phyloP scores from a whole-genome alignment of 1,140 invertebrate genomes.

The Eulimnadia texana region DNA sequence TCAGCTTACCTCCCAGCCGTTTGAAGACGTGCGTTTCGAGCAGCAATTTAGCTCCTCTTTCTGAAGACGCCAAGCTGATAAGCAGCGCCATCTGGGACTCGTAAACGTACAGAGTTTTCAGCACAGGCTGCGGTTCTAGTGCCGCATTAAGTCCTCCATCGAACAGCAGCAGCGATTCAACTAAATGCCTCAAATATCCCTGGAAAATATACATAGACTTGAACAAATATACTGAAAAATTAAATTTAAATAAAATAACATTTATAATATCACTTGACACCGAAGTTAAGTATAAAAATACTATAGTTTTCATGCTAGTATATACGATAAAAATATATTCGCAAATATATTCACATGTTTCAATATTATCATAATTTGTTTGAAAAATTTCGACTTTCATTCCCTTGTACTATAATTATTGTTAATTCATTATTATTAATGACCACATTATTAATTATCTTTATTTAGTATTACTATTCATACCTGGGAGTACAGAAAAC shows the following conservation, averaged over 20 bases:
- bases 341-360: too few species aligned
- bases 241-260: not conserved
- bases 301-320: not conserved
- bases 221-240: too few species aligned
- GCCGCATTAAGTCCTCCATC: conserved; percentile 47
- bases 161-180: conserved; percentile 60
- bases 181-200: too few species aligned
- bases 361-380: not conserved
- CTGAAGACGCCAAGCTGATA: conserved; percentile 50
- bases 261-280: not conserved
- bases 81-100: conserved; percentile 65
- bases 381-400: not conserved
- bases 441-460: too few species aligned
- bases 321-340: too few species aligned
- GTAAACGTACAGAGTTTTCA: conserved; percentile 68
- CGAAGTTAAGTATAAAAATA: not conserved
- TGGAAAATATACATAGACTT: too few species aligned
- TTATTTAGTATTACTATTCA: too few species aligned
- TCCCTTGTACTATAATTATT: not conserved
- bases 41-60: conserved; percentile 55
- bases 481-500: conserved; percentile 57
- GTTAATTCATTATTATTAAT: conserved; percentile 33
- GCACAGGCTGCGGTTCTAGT: conserved; percentile 39
- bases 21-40: conserved; percentile 56
- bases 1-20: conserved; percentile 25